Evolutionary conservation across 2,888 invertebrate genomes (phyloP).

Genomic region (Lasioglossum marginatum): DNA sequence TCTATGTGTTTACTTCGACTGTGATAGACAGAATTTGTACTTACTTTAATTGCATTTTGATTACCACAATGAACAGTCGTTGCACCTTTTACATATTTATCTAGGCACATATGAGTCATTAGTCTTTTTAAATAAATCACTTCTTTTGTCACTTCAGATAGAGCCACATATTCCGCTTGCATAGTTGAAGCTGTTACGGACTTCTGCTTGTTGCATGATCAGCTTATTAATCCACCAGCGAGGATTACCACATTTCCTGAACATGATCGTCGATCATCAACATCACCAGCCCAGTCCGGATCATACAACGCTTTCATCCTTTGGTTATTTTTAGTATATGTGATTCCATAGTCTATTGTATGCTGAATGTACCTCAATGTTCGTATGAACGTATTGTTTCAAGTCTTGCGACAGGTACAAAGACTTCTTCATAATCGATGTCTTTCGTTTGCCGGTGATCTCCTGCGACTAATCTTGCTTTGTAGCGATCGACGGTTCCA

Average conservation of each 20-base stretch:
- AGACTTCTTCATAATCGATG: background rate
- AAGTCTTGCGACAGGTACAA: background rate
- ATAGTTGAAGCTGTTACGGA: background rate
- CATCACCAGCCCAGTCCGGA: background rate
- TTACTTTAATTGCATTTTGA: background rate
- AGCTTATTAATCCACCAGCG: background rate
- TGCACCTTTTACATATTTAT: background rate
- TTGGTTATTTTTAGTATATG: background rate
- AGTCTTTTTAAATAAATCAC: background rate
- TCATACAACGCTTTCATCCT: background rate
- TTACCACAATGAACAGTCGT: background rate
- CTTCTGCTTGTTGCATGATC: background rate
- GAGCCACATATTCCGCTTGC: background rate
- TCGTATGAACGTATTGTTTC: background rate
- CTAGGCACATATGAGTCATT: background rate
- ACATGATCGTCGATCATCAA: background rate
- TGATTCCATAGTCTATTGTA: background rate
- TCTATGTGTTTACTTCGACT: background rate
- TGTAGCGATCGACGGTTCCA: background rate
- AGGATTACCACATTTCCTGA: background rate
- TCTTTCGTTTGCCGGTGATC: background rate
- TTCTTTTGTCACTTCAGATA: background rate
- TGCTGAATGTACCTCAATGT: background rate
- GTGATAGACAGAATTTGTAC: background rate
- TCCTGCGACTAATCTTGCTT: background rate